A percentile compares a stretch with the other conserved stretches of the same genome.
phyloP scores from a whole-genome alignment of 2,113 vertebrate species.

The Erinaceus europaeus region DNA sequence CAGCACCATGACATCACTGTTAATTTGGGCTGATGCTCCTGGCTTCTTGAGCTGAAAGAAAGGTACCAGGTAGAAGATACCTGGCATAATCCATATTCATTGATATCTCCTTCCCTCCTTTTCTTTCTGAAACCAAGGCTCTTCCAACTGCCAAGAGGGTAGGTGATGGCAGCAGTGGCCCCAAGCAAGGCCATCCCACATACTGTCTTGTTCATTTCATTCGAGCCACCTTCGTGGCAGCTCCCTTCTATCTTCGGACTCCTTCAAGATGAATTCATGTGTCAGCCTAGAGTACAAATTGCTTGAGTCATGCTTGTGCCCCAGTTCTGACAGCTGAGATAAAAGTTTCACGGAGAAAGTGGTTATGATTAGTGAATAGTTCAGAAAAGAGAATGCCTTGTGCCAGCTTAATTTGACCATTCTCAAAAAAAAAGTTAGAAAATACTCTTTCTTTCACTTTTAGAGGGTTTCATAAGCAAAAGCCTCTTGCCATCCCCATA shows the following conservation, averaged over 20 bases:
- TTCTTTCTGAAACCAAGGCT: not conserved
- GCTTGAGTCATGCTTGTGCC: not conserved
- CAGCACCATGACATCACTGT: not conserved
- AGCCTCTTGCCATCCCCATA: not conserved
- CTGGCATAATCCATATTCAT: not conserved
- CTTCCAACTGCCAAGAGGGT: conserved; percentile 20
- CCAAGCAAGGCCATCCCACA: not conserved
- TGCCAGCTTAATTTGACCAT: conserved; percentile 23
- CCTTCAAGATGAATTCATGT: conserved; percentile 37
- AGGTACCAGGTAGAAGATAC: not conserved
- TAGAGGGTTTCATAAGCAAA: conserved; percentile 35
- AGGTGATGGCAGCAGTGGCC: not conserved
- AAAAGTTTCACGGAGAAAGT: conserved; percentile 26
- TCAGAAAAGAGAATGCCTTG: conserved; percentile 25
- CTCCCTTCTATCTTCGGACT: conserved; percentile 36
- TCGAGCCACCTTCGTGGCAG: not conserved
- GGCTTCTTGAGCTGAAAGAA: not conserved
- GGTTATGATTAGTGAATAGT: not conserved
- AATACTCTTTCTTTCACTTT: conserved; percentile 10
- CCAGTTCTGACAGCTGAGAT: conserved; percentile 20
- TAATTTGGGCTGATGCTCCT: not conserved
- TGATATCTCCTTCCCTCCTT: not conserved
- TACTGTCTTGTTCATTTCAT: conserved; percentile 6
- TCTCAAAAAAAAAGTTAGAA: not conserved
- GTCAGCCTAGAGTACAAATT: conserved; percentile 48